Evolutionary conservation across 2,797 vertebrate species (phyloP).

Genomic region (Oophaga sylvatica): DNA sequence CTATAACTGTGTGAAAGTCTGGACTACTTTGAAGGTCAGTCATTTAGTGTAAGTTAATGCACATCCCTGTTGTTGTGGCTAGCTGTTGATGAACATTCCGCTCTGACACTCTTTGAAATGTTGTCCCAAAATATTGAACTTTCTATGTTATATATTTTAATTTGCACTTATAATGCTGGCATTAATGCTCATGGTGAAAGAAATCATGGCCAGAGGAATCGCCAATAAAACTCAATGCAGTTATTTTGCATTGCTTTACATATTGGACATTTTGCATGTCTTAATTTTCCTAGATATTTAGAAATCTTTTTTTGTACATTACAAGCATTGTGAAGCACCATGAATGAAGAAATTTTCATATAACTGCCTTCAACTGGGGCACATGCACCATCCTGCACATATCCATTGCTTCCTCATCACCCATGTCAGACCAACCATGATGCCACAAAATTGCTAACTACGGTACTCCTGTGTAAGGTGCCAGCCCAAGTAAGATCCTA

Average conservation of each 20-base stretch:
- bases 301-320: background rate
- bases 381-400: too few species aligned
- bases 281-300: background rate
- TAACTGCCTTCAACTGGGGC: too few species aligned
- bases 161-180: background rate
- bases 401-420: too few species aligned
- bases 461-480: too few species aligned
- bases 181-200: background rate
- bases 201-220: background rate
- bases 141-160: conserved; percentile 8
- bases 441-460: too few species aligned
- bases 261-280: background rate
- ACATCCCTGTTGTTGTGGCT: conserved; percentile 35
- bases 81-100: conserved; percentile 19
- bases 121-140: background rate
- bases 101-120: background rate
- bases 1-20: conserved; percentile 10
- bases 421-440: too few species aligned
- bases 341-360: background rate
- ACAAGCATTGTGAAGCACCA: background rate
- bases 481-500: too few species aligned
- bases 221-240: background rate
- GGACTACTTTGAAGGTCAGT: conserved; percentile 33
- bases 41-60: conserved; percentile 9
- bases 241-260: background rate